Percentiles rank a stretch among this genome's conserved stretches.
Conservation (phyloP, 2,797 vertebrate species). For the Chromis chromis region DNA sequence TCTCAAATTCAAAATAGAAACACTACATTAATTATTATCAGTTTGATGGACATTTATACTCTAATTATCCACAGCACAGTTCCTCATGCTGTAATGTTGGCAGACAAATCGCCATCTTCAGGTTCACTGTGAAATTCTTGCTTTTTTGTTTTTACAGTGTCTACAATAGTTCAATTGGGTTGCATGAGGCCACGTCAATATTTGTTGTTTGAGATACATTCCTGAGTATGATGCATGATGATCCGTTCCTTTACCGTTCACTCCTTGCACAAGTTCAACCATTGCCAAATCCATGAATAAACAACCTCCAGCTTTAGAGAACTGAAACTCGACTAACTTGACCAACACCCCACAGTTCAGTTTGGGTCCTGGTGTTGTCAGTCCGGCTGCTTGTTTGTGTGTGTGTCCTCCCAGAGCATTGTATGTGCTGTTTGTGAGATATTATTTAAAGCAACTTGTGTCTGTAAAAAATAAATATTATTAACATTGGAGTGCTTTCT, state of each 20-base stretch:
- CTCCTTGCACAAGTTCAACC: conserved; percentile 15
- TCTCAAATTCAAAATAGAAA: neutral
- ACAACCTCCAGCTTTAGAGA: neutral
- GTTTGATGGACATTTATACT: neutral
- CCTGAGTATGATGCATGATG: conserved; percentile 48
- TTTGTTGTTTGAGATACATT: conserved; percentile 16
- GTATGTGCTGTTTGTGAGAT: conserved; percentile 55
- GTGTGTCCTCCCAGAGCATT: conserved; percentile 15
- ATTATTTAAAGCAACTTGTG: conserved; percentile 60
- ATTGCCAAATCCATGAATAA: conserved; percentile 45
- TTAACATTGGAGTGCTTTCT: conserved; percentile 14
- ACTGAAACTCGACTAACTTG: conserved; percentile 8
- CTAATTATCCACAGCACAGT: conserved; percentile 26
- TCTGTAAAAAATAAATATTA: conserved; percentile 64
- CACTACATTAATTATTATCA: neutral
- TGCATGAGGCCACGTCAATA: conserved; percentile 47
- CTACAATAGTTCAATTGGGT: conserved; percentile 32
- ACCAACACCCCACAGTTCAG: conserved; percentile 11
- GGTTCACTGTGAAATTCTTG: conserved; percentile 6
- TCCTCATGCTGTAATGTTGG: conserved; percentile 28
- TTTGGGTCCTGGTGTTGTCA: conserved; percentile 38
- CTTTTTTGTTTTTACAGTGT: conserved; percentile 20
- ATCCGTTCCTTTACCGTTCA: conserved; percentile 23
- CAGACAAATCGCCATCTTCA: conserved; percentile 1
- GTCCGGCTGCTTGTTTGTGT: conserved; percentile 9